A percentile compares a stretch with the other conserved stretches of the same genome.
These are phyloP conservation scores for Albula glossodonta DNA, from an alignment of 2,113 vertebrate genomes.

Conservation along the genomic window DNA sequence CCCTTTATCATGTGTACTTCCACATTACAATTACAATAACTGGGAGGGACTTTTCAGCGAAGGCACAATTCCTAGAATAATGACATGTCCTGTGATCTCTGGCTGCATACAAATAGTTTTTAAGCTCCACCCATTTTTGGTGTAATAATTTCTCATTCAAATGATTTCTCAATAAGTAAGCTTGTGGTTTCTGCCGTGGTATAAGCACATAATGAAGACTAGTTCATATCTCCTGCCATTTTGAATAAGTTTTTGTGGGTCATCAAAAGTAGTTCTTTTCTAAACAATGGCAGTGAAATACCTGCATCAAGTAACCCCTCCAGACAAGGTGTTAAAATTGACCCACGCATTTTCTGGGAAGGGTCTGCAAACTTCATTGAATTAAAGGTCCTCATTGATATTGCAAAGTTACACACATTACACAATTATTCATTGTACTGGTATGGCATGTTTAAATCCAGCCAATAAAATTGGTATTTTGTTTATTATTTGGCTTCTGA, in stretches of 20 bases:
- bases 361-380: not conserved
- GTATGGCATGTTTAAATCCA: too few species aligned
- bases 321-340: not conserved
- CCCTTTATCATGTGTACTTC: not conserved
- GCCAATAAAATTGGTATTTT: not conserved
- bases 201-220: too few species aligned
- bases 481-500: not conserved
- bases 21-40: not conserved
- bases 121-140: too few species aligned
- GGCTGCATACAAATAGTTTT: too few species aligned
- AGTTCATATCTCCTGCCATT: not conserved
- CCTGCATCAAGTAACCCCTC: not conserved
- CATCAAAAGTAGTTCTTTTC: not conserved
- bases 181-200: too few species aligned
- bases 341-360: not conserved
- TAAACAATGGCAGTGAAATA: not conserved
- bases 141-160: too few species aligned
- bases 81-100: not conserved
- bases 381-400: not conserved
- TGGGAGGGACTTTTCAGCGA: not conserved
- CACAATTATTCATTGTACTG: not conserved
- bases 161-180: too few species aligned
- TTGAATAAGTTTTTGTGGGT: not conserved
- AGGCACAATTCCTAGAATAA: not conserved
- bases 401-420: not conserved